These are phyloP conservation scores for Staurois parvus DNA, from an alignment of 2,797 vertebrate genomes.

Conservation along the genomic window DNA sequence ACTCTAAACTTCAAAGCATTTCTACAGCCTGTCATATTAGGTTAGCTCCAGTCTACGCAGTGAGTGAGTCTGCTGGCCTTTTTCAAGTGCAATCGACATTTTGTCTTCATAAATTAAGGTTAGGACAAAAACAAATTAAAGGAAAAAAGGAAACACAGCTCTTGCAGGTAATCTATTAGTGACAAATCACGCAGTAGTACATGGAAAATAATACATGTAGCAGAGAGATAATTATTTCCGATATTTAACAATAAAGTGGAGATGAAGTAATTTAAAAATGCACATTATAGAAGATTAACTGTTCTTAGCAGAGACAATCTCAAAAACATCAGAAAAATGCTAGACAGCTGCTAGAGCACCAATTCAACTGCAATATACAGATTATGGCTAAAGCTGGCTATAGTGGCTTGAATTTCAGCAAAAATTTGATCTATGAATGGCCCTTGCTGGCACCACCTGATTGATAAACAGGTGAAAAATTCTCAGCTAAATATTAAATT, in stretches of 20 bases:
- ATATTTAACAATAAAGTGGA: background rate
- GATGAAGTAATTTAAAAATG: background rate
- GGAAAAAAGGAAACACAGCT: background rate
- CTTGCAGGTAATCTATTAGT: slow-evolving; percentile 1
- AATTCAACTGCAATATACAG: too few species aligned
- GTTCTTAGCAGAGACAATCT: too few species aligned
- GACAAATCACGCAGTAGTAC: background rate
- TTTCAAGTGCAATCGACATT: slow-evolving; percentile 49
- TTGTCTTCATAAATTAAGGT: slow-evolving; percentile 44
- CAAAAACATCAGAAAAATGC: too few species aligned
- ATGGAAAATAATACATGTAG: background rate
- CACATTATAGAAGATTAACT: too few species aligned
- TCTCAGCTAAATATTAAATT: too few species aligned
- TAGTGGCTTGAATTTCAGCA: too few species aligned
- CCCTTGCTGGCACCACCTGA: too few species aligned
- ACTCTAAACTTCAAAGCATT: slow-evolving; percentile 45
- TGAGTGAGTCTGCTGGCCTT: slow-evolving; percentile 26
- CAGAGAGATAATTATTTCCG: background rate
- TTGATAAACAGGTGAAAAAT: too few species aligned
- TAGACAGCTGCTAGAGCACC: too few species aligned
- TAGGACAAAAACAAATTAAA: slow-evolving; percentile 56
- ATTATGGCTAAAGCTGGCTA: too few species aligned
- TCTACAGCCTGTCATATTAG: slow-evolving; percentile 44
- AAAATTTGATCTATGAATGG: too few species aligned
- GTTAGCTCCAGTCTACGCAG: slow-evolving; percentile 14